A percentile compares a stretch with the other conserved stretches of the same genome.
These are phyloP conservation scores for Xestia c-nigrum DNA, from an alignment of 2,888 invertebrate species.

Conservation along the genomic window DNA sequence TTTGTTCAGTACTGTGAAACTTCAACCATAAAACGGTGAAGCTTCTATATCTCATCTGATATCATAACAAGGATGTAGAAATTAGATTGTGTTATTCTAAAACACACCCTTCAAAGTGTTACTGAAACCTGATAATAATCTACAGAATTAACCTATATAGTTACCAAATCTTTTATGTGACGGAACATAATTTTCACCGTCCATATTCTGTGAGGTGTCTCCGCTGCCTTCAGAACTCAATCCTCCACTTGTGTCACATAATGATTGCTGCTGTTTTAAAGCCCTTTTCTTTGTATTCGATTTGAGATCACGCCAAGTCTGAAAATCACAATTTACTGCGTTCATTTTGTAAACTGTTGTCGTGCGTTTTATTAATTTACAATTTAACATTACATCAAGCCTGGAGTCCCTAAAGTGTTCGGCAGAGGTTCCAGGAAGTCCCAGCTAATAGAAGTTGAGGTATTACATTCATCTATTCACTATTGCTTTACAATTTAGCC, in stretches of 20 bases:
- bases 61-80: background rate
- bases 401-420: background rate
- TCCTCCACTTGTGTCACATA: constrained; percentile 65
- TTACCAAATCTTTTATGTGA: constrained; percentile 58
- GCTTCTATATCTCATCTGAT: background rate
- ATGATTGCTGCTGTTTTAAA: constrained; percentile 61
- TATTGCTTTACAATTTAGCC: background rate
- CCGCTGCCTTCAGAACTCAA: constrained; percentile 49
- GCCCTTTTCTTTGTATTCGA: constrained; percentile 68
- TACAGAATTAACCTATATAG: background rate
- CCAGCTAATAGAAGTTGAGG: background rate
- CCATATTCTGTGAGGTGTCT: constrained; percentile 60
- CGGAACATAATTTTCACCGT: constrained; percentile 57
- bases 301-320: constrained; percentile 73
- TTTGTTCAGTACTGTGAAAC: background rate
- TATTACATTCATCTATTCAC: background rate
- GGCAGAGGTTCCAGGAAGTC: background rate
- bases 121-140: background rate
- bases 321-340: constrained; percentile 12
- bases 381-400: background rate
- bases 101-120: background rate
- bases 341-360: background rate
- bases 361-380: background rate
- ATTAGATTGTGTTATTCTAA: background rate
- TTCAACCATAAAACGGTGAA: background rate